These are phyloP conservation scores for Proisotoma minuta DNA, from an alignment of 2,888 invertebrate species.

Conservation along the genomic window DNA sequence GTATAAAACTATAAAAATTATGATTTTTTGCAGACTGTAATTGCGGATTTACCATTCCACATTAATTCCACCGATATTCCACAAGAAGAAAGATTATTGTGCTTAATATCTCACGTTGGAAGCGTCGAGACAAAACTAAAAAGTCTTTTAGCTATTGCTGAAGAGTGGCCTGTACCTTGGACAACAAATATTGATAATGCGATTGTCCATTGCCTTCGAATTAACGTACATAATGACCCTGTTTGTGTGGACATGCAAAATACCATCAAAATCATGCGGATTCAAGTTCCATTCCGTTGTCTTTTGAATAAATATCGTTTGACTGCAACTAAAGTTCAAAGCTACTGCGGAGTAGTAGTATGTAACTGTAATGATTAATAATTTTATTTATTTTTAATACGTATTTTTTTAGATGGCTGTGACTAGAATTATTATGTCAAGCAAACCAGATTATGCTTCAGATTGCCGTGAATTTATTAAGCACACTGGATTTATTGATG, in stretches of 20 bases:
- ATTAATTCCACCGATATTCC: slow-evolving; percentile 38
- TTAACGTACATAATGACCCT: neutral
- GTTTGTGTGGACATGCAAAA: slow-evolving; percentile 21
- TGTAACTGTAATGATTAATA: neutral
- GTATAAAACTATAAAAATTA: neutral
- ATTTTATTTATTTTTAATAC: neutral
- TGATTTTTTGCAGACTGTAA: slow-evolving; percentile 32
- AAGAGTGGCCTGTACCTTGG: slow-evolving; percentile 46
- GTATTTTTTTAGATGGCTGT: slow-evolving; percentile 34
- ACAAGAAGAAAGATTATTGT: slow-evolving; percentile 40
- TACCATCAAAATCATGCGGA: slow-evolving; percentile 27
- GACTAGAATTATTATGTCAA: slow-evolving; percentile 27
- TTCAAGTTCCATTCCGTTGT: slow-evolving; percentile 43
- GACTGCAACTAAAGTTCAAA: slow-evolving; percentile 14
- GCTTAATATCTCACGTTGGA: slow-evolving; percentile 28
- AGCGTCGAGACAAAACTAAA: slow-evolving; percentile 24
- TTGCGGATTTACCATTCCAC: slow-evolving; percentile 33
- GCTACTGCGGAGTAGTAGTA: slow-evolving; percentile 7
- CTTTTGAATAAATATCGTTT: slow-evolving; percentile 41
- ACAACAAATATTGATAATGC: slow-evolving; percentile 30
- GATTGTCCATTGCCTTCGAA: slow-evolving; percentile 22
- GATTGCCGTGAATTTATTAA: slow-evolving; percentile 41
- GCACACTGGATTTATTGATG: slow-evolving; percentile 21
- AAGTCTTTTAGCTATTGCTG: slow-evolving; percentile 26
- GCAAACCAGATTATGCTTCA: slow-evolving; percentile 27